phyloP scores from a whole-genome alignment of 2,888 invertebrate species.

The Drosophila hawaiiensis region DNA sequence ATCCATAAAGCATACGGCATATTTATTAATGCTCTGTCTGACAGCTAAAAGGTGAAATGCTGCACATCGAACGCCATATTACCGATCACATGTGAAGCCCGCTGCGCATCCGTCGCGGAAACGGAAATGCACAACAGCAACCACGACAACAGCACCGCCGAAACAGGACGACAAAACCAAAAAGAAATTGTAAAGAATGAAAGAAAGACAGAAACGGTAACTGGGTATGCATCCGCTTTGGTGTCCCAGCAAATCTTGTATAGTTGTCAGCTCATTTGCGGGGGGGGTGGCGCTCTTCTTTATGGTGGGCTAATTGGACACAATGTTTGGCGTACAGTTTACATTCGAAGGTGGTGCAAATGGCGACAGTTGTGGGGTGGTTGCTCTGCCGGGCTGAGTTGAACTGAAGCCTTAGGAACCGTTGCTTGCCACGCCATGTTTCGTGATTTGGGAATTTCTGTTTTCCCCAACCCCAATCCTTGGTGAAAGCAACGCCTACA shows the following conservation, averaged over 20 bases:
- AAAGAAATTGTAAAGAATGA: neutral
- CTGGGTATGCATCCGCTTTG: slow-evolving; percentile 52
- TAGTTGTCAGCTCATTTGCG: slow-evolving; percentile 23
- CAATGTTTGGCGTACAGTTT: slow-evolving; percentile 7
- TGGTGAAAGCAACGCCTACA: slow-evolving; percentile 64
- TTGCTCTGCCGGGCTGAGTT: neutral
- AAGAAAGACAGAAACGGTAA: slow-evolving; percentile 11
- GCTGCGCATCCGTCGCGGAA: slow-evolving; percentile 59
- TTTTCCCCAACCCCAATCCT: slow-evolving; percentile 17
- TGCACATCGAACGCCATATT: slow-evolving; percentile 66
- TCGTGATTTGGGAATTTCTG: slow-evolving; percentile 67
- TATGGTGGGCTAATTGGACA: slow-evolving; percentile 51
- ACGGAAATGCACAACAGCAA: slow-evolving; percentile 70
- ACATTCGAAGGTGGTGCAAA: slow-evolving; percentile 13
- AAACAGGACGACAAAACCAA: slow-evolving; percentile 15
- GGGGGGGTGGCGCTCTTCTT: neutral
- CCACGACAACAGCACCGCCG: slow-evolving; percentile 20
- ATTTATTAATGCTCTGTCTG: slow-evolving; percentile 56
- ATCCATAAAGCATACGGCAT: slow-evolving; percentile 11
- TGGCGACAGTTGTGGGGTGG: slow-evolving; percentile 26
- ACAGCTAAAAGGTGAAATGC: slow-evolving; percentile 67
- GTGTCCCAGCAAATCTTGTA: slow-evolving; percentile 42
- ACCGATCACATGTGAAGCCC: slow-evolving; percentile 57
- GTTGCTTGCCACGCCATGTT: slow-evolving; percentile 78
- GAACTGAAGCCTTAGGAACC: slow-evolving; percentile 48